Evolutionary conservation across 2,888 invertebrate genomes (phyloP).

Genomic region (Leptopilina myrica): DNA sequence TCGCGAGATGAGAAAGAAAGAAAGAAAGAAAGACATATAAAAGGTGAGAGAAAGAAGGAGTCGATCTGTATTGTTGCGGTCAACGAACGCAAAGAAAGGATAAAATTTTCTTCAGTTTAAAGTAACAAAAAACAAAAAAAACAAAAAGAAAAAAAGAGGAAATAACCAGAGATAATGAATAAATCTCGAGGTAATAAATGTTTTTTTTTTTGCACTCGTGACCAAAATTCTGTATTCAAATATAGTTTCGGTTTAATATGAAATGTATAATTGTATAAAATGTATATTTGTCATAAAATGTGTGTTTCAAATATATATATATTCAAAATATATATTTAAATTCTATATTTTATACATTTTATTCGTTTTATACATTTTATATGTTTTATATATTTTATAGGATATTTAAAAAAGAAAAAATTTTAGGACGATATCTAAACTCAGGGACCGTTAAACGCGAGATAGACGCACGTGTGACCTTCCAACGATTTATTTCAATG

Average conservation of each 20-base stretch:
- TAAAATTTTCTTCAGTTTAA: constrained; percentile 1
- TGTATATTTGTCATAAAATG: no score
- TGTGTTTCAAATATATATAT: no score
- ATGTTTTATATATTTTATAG: no score
- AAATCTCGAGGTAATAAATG: background rate
- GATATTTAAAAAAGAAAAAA: background rate
- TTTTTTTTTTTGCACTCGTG: background rate
- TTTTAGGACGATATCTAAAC: constrained; percentile 21
- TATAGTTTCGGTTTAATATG: no score
- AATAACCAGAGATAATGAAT: background rate
- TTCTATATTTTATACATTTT: no score
- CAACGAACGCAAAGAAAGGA: constrained; percentile 19
- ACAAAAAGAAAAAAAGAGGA: no score
- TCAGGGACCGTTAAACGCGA: constrained; percentile 16
- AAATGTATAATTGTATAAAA: no score
- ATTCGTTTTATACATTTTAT: no score
- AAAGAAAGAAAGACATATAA: constrained; percentile 48
- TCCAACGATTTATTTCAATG: constrained; percentile 5
- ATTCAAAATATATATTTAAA: background rate
- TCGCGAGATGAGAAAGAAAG: constrained; percentile 44
- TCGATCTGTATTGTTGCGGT: constrained; percentile 31
- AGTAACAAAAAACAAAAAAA: background rate
- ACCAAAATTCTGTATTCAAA: background rate
- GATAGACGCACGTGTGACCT: background rate
- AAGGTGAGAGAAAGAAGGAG: constrained; percentile 45